Evolutionary conservation across 2,888 invertebrate genomes (phyloP).

Genomic region (Callimorpha dominula): DNA sequence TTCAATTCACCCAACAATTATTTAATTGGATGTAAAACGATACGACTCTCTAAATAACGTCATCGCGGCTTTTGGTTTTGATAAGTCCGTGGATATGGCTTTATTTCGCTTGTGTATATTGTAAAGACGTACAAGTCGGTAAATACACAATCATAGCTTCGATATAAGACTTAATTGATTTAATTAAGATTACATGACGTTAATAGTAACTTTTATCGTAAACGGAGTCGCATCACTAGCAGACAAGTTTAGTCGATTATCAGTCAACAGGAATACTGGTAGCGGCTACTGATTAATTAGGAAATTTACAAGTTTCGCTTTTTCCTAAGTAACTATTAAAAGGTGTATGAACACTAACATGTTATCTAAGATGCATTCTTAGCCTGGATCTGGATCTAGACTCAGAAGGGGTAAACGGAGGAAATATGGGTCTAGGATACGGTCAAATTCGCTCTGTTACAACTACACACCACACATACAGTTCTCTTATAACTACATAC

Average conservation of each 20-base stretch:
- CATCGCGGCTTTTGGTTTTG: background rate
- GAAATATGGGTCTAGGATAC: background rate
- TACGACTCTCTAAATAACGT: background rate
- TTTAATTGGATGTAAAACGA: background rate
- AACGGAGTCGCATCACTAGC: conserved; percentile 41
- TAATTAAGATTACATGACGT: conserved; percentile 47
- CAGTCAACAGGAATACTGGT: conserved; percentile 21
- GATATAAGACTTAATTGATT: conserved; percentile 46
- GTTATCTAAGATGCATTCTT: background rate
- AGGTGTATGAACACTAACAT: background rate
- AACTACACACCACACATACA: background rate
- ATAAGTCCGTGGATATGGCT: conserved; percentile 21
- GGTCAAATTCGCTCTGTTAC: background rate
- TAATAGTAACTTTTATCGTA: conserved; percentile 43
- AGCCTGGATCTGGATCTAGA: background rate
- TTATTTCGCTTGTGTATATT: conserved; percentile 31
- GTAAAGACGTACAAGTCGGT: conserved; percentile 35
- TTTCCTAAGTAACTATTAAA: background rate
- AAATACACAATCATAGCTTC: conserved; percentile 36
- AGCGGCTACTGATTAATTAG: background rate
- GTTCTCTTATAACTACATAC: too few species aligned
- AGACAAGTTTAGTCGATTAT: conserved; percentile 39
- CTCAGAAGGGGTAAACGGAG: background rate
- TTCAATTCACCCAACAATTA: background rate
- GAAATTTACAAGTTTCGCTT: background rate